Evolutionary conservation across 2,888 invertebrate genomes (phyloP).

Genomic region (Synanthedon andrenaeformis): DNA sequence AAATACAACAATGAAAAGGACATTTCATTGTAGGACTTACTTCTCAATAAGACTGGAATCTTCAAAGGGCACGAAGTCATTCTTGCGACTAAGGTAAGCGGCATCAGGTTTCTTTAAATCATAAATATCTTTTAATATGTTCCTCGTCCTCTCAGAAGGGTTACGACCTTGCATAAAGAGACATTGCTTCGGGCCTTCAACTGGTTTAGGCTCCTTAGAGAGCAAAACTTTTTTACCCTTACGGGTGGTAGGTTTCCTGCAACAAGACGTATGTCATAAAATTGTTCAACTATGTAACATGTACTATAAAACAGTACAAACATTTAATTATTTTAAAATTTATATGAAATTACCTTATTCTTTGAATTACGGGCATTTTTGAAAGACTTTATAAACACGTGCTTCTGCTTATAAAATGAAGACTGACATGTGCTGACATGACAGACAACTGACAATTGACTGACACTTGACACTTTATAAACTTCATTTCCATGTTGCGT

Average conservation of each 20-base stretch:
- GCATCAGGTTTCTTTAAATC: constrained; percentile 89
- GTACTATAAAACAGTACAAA: not conserved
- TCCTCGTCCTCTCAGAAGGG: constrained; percentile 76
- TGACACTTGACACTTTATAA: no score
- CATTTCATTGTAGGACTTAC: constrained; percentile 38
- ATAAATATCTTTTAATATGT: constrained; percentile 87
- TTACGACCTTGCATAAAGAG: constrained; percentile 89
- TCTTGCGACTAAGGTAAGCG: constrained; percentile 80
- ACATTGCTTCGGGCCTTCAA: constrained; percentile 88
- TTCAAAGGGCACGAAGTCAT: constrained; percentile 94
- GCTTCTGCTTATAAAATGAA: not conserved
- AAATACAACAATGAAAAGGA: no score
- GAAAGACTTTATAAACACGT: not conserved
- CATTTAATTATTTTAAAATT: not conserved
- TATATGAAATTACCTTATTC: constrained; percentile 37
- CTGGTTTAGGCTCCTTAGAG: constrained; percentile 85
- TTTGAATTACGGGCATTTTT: constrained; percentile 49
- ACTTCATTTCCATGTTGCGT: no score
- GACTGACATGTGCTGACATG: no score
- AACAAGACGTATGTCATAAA: constrained; percentile 15
- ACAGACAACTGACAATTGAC: no score
- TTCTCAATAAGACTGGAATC: constrained; percentile 85
- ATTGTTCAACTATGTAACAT: not conserved
- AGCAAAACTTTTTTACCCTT: constrained; percentile 87
- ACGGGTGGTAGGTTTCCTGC: constrained; percentile 89